Percentiles rank a stretch among this genome's conserved stretches.
Evolutionary conservation across 2,113 vertebrate genomes (phyloP).

Genomic region (Triplophysa siluroides): DNA sequence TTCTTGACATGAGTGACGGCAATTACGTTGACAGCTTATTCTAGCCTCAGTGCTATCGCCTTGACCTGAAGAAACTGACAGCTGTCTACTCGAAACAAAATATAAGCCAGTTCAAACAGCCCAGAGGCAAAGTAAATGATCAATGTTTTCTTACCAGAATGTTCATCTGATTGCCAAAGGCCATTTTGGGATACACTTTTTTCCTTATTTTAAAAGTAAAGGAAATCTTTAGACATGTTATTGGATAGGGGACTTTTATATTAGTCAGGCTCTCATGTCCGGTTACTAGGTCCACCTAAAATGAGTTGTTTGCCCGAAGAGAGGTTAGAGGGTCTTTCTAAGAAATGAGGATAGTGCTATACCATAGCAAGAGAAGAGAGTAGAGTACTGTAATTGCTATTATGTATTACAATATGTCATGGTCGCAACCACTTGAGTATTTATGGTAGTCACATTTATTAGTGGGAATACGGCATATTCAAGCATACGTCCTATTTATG

Average conservation of each 20-base stretch:
- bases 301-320: constrained; percentile 3
- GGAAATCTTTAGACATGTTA: background rate
- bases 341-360: too few relatives aligned
- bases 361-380: too few relatives aligned
- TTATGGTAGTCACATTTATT: too few relatives aligned
- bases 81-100: constrained; percentile 21
- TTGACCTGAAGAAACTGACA: constrained; percentile 35
- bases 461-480: too few relatives aligned
- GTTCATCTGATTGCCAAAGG: background rate
- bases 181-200: background rate
- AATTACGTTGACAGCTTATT: constrained; percentile 30
- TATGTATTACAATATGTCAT: too few relatives aligned
- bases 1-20: constrained; percentile 27
- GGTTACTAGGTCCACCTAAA: constrained; percentile 12
- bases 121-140: constrained; percentile 19
- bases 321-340: constrained; percentile 19
- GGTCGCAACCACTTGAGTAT: too few relatives aligned
- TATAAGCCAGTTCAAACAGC: background rate
- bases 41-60: constrained; percentile 18
- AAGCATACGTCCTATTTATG: too few relatives aligned
- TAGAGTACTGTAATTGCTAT: too few relatives aligned
- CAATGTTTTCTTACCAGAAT: constrained; percentile 11
- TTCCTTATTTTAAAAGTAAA: constrained; percentile 10
- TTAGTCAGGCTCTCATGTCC: background rate
- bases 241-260: background rate